Evolutionary conservation across 1,140 invertebrate species (phyloP), one percentile per base, ranked within the genome.

Genomic region (Listronotus oregonensis): DNA sequence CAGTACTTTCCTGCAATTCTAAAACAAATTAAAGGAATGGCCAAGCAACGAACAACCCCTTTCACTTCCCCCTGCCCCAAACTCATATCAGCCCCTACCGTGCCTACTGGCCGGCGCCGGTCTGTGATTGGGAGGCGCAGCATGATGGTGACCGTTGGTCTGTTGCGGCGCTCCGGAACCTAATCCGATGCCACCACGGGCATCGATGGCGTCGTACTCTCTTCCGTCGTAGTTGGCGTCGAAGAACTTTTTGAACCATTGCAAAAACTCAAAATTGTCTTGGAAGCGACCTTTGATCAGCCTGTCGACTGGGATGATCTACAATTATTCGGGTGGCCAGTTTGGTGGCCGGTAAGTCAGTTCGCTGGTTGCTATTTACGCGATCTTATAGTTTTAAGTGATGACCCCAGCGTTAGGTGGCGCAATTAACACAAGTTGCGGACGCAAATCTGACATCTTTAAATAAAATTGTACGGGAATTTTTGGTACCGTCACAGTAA

Each of bases 171-270:
- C 80, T 52, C 81, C 83, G 47, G 82, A 83, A 75, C 90, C 91
- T 67, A 94, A 77, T 51, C 83, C 80, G 68, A 93, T 83, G 56
- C 90, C 90, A 67, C 88, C 87, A 65, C 97, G 86, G 42, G 92
- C 93, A 68, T 92, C 91, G 52, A 92, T 81, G 42, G 95, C 91
- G 80, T 98, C 92, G 82, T 99, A 99, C 61, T 94, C 92, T 70
- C 91, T 87, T 57, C 95, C 96, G 78, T 97, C 94, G 82, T 97
- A 99, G 85, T 99, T 99, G 50, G 96, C 96, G 86, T 99, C 97
- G 84, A 99, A 99, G 83, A 99, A 99, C 79, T 98, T 98, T 86
- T 99, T 99, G 85, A 99, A 99, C 97, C 97, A 99, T 86, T 99
- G 97, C 67, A 99, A 90, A 85, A 99, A 99, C 84, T 99, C 97